These are phyloP conservation scores for Gadus macrocephalus DNA, from an alignment of 2,113 vertebrate genomes.

Conservation along the genomic window DNA sequence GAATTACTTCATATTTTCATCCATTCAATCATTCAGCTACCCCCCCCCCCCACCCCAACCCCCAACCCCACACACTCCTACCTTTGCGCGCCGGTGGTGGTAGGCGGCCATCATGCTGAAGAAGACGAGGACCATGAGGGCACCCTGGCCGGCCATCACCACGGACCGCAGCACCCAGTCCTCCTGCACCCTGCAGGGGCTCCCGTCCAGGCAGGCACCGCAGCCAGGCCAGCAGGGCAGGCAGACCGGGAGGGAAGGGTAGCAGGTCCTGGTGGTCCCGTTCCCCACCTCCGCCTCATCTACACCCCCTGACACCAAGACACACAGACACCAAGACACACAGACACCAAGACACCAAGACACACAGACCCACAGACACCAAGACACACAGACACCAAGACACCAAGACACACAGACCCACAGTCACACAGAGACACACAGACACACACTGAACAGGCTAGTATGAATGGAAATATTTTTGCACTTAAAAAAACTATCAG, in stretches of 20 bases:
- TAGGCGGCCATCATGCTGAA: conserved; percentile 89
- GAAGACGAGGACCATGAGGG: conserved; percentile 87
- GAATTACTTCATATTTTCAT: too few relatives aligned
- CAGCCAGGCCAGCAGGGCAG: conserved; percentile 83
- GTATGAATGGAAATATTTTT: too few relatives aligned
- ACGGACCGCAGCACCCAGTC: conserved; percentile 70
- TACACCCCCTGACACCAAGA: conserved; percentile 31
- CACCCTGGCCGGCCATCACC: conserved; percentile 79
- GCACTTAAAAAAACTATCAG: too few relatives aligned
- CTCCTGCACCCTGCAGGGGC: conserved; percentile 83
- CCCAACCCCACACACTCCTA: conserved; percentile 46
- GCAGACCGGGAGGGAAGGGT: conserved; percentile 71
- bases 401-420: neutral
- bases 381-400: conserved; percentile 16
- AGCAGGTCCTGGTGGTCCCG: conserved; percentile 44
- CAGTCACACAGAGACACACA: too few relatives aligned
- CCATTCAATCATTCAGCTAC: neutral
- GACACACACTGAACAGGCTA: too few relatives aligned
- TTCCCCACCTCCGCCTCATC: conserved; percentile 40
- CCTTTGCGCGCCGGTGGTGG: conserved; percentile 80
- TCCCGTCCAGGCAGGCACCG: conserved; percentile 73
- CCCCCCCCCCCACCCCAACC: neutral
- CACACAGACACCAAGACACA: neutral
- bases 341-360: conserved; percentile 15
- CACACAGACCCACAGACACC: neutral